Evolutionary conservation across 2,113 vertebrate genomes (phyloP), one percentile per base, ranked within the genome.

Genomic region (Ctenomys sociabilis): DNA sequence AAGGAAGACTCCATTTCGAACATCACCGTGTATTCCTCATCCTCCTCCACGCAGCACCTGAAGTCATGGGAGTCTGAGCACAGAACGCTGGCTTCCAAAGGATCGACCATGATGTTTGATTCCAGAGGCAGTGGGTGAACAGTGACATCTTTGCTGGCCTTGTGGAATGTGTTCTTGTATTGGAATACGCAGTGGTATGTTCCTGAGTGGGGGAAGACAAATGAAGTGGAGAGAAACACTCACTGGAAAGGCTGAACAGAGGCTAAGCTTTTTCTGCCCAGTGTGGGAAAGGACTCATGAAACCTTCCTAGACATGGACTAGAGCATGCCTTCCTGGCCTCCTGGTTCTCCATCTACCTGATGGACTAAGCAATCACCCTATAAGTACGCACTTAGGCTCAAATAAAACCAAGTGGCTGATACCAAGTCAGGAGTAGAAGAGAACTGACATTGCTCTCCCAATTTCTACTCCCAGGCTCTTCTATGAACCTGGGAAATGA

Each of bases 161-260:
- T 92, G 22, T 97, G 98, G 14, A 95, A 82, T 32, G 97, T 24
- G 30, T 32, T 19, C 32, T 96, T 97, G n/a, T 98, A 98, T 82
- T 57, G 97, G 94, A 98, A 98, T 16, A 98, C 95, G 66, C 98
- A 99, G 45, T 92, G 94, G 92, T 98, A 98, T 84, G 75, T 98
- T 73, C 98, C 98, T 99, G 93, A 90, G 91, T 93, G 66, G 97
- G 90, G 1, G 16, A 95, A 91, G 88, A 97, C 90, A 96, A 66
- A 24, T 0, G 57, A 3, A 6, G 80, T 5, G 21, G 17, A 43
- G 49, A 54, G 5, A 84, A 59, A 45, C 68, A 30, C 68, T 72
- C 4, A 0, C 7, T 64, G 10, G 49, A 35, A 85, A 92, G 19
- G n/a, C 85, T 57, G 49, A 86, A 68, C 40, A 82, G 30, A 93